Conservation (phyloP, 1,140 invertebrate species). For the Vanessa atalanta region DNA sequence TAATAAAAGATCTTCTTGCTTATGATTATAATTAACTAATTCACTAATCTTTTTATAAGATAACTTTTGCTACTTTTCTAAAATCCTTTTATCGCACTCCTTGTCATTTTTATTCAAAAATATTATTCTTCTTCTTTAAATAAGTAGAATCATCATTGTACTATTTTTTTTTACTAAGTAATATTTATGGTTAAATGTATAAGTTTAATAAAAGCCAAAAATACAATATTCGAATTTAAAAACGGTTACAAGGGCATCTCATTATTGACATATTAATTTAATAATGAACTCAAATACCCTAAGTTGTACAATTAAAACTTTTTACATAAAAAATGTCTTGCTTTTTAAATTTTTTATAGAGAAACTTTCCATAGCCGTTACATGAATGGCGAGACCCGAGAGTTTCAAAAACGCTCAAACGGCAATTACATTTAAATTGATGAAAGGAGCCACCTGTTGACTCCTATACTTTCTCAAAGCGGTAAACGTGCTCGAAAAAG, state of each 20-base stretch:
- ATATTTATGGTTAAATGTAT: too few relatives aligned
- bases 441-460: slow-evolving; percentile 75
- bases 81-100: too few relatives aligned
- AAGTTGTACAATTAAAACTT: slow-evolving; percentile 8
- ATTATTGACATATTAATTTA: slow-evolving; percentile 4
- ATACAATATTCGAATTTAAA: background rate
- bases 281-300: background rate
- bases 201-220: too few relatives aligned
- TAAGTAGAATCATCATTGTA: too few relatives aligned
- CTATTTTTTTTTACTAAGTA: too few relatives aligned
- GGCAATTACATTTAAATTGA: slow-evolving; percentile 70
- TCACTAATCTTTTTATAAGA: too few relatives aligned
- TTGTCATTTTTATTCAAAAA: too few relatives aligned
- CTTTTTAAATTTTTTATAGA: slow-evolving; percentile 30
- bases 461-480: slow-evolving; percentile 44
- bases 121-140: too few relatives aligned
- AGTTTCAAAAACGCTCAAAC: slow-evolving; percentile 52
- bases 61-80: too few relatives aligned
- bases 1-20: too few relatives aligned
- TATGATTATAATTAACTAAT: too few relatives aligned
- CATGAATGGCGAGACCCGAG: slow-evolving; percentile 40
- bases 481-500: slow-evolving; percentile 68
- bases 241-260: too few relatives aligned
- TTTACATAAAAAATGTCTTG: slow-evolving; percentile 17
- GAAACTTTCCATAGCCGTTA: slow-evolving; percentile 43